phyloP scores from a whole-genome alignment of 2,797 vertebrate species.

The Diplodus puntazzo region DNA sequence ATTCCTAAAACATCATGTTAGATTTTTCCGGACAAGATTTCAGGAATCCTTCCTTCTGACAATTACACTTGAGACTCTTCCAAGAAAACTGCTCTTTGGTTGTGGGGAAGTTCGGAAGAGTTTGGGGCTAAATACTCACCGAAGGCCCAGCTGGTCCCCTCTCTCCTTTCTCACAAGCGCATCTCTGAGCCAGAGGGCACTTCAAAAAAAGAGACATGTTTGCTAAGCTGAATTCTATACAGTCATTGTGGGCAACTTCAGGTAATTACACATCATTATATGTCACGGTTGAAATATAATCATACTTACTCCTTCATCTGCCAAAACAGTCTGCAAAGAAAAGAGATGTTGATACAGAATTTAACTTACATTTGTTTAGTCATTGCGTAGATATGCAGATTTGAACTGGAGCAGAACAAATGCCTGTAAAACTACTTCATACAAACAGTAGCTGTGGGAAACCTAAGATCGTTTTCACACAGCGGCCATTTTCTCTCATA shows the following conservation, averaged over 20 bases:
- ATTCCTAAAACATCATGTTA: slow-evolving; percentile 49
- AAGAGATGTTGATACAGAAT: slow-evolving; percentile 9
- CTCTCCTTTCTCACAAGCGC: slow-evolving; percentile 93
- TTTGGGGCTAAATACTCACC: slow-evolving; percentile 84
- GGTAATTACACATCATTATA: slow-evolving; percentile 29
- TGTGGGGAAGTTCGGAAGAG: slow-evolving; percentile 38
- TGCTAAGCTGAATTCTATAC: slow-evolving; percentile 32
- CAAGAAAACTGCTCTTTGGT: slow-evolving; percentile 42
- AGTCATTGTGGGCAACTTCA: slow-evolving; percentile 1
- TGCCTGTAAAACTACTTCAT: not conserved
- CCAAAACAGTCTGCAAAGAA: slow-evolving; percentile 86
- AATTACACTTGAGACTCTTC: slow-evolving; percentile 34
- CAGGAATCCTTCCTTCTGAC: slow-evolving; percentile 24
- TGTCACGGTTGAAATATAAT: slow-evolving; percentile 15
- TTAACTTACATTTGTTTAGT: not conserved
- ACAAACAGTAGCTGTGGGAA: not conserved
- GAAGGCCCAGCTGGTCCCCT: slow-evolving; percentile 87
- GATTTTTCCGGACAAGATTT: slow-evolving; percentile 32
- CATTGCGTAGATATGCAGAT: not conserved
- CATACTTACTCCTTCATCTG: slow-evolving; percentile 89
- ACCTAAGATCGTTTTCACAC: not conserved
- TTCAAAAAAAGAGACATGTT: slow-evolving; percentile 71
- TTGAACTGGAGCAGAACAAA: not conserved
- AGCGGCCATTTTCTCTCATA: no score
- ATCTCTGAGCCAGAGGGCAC: slow-evolving; percentile 89